Base-by-base conservation (phyloP, 2,888 invertebrate species). In the Trichogramma evanescens region DNA sequence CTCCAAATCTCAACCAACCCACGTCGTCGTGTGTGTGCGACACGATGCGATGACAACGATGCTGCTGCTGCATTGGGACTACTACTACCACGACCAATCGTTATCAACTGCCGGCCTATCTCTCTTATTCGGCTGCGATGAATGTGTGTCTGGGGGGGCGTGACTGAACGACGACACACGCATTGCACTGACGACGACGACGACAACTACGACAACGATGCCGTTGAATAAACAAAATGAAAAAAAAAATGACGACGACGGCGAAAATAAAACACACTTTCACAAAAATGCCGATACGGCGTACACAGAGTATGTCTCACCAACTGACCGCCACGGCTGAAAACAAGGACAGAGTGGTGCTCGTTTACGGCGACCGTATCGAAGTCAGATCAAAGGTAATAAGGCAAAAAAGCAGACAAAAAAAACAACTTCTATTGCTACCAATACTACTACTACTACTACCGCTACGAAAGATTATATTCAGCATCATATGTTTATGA, bases 311-410 rank as follows among this genome's bases (percentile, higher is more conserved):
- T 73, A 73, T 79, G 71, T 78, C 78, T 67, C 78, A 79, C 75
- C 78, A 79, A 70, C 78, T 79, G 67, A 78, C 78, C 61, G 77
- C 78, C 63, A 74, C 76, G 68, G 77, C 77, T 72, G 77, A 78
- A 71, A 78, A 75, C 75, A 78, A 76, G 78, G 80, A 80, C 74
- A 80, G 79, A 73, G 79, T 80, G 75, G 80, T 81, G 77, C 80
- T 80, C 74, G 78, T 81, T 70, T 81, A 80, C 73, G 78, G 78
- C 72, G 80, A 81, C 75, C 80, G 80, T 79, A 80, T 80, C 72
- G 78, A 80, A 79, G 80, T 80, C 67, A 78, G 79, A 70, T 75
- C 76, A 72, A 79, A 80, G 80, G 80, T 80, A 80, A 80, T 73
- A 26, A 26, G 26, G 26, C 26, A 26, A 26, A 26, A 26, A 26